A percentile compares a stretch with the other conserved stretches of the same genome.
phyloP scores from a whole-genome alignment of 2,888 invertebrate species.

The Unio delphinus region DNA sequence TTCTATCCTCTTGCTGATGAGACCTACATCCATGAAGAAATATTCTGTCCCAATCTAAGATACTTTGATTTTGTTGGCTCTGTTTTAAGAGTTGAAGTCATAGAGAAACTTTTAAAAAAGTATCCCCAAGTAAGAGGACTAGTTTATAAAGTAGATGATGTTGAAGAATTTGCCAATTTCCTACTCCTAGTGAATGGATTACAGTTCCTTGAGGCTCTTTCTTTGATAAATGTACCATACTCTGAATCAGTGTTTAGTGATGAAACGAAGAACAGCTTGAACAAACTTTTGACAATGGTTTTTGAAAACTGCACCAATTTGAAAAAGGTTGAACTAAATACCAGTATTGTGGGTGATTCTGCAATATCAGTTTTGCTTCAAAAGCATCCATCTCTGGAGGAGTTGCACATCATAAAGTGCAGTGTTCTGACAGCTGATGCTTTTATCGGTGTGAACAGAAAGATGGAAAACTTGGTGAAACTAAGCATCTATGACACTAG shows the following conservation, averaged over 20 bases:
- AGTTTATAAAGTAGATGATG: too few relatives aligned
- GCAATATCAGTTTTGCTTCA: conserved; percentile 3
- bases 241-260: too few relatives aligned
- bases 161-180: neutral
- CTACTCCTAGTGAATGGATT: conserved; percentile 3
- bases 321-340: conserved; percentile 7
- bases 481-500: conserved; percentile 10
- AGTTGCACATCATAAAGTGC: conserved; percentile 10
- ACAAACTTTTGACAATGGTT: too few relatives aligned
- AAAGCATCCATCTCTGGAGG: conserved; percentile 10
- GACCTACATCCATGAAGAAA: conserved; percentile 23
- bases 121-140: too few relatives aligned
- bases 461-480: conserved; percentile 3
- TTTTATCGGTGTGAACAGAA: conserved; percentile 4
- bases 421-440: conserved; percentile 11
- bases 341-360: conserved; percentile 3
- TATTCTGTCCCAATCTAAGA: conserved; percentile 31
- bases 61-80: conserved; percentile 14
- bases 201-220: neutral
- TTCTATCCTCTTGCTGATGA: conserved; percentile 15
- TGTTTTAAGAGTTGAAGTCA: neutral
- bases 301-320: conserved; percentile 6
- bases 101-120: too few relatives aligned
- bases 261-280: too few relatives aligned
- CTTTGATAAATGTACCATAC: neutral